These are phyloP conservation scores for Erebia epiphron DNA, from an alignment of 2,888 invertebrate species.

Conservation along the genomic window DNA sequence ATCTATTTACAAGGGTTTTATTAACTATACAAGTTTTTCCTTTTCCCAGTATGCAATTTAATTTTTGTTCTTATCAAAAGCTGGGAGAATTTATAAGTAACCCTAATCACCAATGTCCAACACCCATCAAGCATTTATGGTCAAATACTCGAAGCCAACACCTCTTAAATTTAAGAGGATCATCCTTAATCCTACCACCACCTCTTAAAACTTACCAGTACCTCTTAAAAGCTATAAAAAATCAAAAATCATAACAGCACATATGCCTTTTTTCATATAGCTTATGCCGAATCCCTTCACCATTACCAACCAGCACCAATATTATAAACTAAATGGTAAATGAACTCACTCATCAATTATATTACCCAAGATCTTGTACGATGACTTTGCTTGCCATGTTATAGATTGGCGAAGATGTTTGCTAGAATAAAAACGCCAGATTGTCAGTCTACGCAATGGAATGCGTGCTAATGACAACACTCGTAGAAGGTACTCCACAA, in stretches of 20 bases:
- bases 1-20: not conserved
- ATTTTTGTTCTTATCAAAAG: not conserved
- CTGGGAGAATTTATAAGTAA: not conserved
- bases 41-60: not conserved
- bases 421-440: conserved; percentile 71
- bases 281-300: conserved; percentile 51
- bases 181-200: conserved; percentile 19
- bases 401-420: conserved; percentile 61
- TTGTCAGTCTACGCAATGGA: conserved; percentile 61
- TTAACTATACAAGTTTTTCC: not conserved
- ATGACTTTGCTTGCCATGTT: conserved; percentile 48
- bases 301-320: conserved; percentile 68
- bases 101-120: conserved; percentile 1
- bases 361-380: conserved; percentile 60
- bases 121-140: not conserved
- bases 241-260: conserved; percentile 17
- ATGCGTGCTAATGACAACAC: conserved; percentile 50
- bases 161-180: conserved; percentile 1
- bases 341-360: conserved; percentile 73
- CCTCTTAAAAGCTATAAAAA: conserved; percentile 20
- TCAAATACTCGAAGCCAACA: not conserved
- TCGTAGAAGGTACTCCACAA: conserved; percentile 48
- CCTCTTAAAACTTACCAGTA: conserved; percentile 22
- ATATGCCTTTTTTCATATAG: conserved; percentile 11
- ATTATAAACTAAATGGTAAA: conserved; percentile 75